Conservation (phyloP, 1,140 invertebrate genomes). For the Eurytemora carolleeae region DNA sequence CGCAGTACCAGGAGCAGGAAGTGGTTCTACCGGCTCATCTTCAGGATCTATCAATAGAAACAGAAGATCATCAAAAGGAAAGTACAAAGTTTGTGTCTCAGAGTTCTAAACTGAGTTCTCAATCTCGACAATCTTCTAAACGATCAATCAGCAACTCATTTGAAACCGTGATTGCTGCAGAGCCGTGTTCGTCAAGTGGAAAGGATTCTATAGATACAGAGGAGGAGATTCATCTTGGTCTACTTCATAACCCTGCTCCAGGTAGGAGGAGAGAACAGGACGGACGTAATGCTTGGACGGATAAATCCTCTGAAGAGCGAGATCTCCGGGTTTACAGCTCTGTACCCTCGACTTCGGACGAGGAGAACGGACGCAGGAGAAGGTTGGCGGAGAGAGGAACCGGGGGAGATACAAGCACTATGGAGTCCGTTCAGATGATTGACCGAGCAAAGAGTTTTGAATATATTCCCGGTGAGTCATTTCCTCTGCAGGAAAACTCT, state of each 20-base stretch:
- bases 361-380: neutral
- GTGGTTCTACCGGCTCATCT: too few relatives aligned
- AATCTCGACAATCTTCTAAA: neutral
- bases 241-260: too few relatives aligned
- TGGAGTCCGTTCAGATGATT: slow-evolving; percentile 2
- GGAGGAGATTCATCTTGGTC: neutral
- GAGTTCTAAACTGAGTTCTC: too few relatives aligned
- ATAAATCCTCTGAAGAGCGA: too few relatives aligned
- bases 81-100: too few relatives aligned
- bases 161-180: neutral
- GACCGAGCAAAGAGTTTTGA: slow-evolving; percentile 11
- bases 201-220: neutral
- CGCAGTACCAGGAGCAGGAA: too few relatives aligned
- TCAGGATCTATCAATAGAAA: too few relatives aligned
- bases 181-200: neutral
- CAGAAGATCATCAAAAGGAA: too few relatives aligned
- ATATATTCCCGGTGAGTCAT: slow-evolving; percentile 8
- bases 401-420: neutral
- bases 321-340: too few relatives aligned
- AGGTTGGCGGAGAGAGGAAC: neutral
- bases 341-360: neutral
- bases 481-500: slow-evolving; percentile 9
- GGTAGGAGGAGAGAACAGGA: too few relatives aligned
- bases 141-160: neutral
- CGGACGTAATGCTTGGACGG: too few relatives aligned